These are phyloP conservation scores for Calonectris borealis DNA, from an alignment of 2,113 vertebrate genomes.

Conservation along the genomic window DNA sequence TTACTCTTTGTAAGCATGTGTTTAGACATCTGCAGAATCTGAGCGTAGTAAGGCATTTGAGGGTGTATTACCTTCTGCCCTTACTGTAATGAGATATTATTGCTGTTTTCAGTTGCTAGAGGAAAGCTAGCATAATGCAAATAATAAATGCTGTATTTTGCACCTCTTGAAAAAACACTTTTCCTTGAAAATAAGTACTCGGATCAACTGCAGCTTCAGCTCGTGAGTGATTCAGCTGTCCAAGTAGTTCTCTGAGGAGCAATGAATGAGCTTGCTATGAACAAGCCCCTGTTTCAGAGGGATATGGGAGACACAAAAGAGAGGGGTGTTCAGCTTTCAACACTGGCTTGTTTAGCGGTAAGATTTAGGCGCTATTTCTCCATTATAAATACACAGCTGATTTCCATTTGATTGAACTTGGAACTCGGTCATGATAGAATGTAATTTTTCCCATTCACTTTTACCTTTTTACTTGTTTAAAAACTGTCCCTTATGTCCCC, in stretches of 20 bases:
- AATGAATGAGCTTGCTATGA: not conserved
- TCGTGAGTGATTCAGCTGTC: not conserved
- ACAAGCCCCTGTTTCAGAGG: not conserved
- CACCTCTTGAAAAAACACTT: not conserved
- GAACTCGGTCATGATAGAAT: not conserved
- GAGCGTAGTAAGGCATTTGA: not conserved
- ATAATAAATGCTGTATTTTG: conserved; percentile 22
- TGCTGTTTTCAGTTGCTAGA: not conserved
- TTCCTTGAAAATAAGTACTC: not conserved
- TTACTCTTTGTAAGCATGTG: not conserved
- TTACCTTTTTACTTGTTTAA: not conserved
- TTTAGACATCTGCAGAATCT: not conserved
- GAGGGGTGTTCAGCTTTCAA: not conserved
- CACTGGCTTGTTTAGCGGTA: not conserved
- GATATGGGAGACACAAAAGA: not conserved
- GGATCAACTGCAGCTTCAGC: not conserved
- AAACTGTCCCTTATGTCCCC: not conserved
- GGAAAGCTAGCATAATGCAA: not conserved
- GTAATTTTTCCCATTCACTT: not conserved
- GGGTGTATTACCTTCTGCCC: not conserved
- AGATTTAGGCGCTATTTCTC: not conserved
- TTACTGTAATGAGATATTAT: not conserved
- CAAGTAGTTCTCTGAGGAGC: not conserved
- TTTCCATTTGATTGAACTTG: not conserved
- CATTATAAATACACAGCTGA: not conserved